These are phyloP conservation scores for Drosophila rufa DNA, from an alignment of 1,140 invertebrate species.

Conservation along the genomic window DNA sequence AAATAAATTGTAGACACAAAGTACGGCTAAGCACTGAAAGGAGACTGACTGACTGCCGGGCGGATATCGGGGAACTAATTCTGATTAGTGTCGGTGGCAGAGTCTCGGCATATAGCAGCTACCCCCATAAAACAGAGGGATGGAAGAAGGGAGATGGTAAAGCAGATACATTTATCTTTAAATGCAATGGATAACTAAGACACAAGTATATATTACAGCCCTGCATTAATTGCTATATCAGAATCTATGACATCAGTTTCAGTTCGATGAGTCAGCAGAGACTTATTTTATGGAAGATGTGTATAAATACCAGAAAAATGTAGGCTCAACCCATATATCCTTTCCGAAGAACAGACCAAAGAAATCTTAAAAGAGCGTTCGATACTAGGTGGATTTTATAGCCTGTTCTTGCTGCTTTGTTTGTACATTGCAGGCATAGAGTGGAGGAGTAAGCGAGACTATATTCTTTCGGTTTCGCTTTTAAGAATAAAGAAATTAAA, in stretches of 20 bases:
- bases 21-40: conserved; percentile 25
- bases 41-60: conserved; percentile 27
- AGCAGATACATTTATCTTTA: conserved; percentile 9
- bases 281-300: not conserved
- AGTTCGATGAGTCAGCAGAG: not conserved
- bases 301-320: not conserved
- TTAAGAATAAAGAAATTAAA: no score
- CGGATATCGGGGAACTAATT: conserved; percentile 50
- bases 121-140: not conserved
- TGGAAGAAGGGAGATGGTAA: conserved; percentile 1
- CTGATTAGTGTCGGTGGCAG: conserved; percentile 61
- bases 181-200: conserved; percentile 4
- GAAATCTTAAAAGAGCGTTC: not conserved
- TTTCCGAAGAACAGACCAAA: not conserved
- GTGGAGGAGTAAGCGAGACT: no score
- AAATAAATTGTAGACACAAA: conserved; percentile 78
- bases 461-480: no score
- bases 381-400: no score
- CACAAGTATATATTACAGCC: not conserved
- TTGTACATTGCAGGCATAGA: not conserved
- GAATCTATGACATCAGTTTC: conserved; percentile 10
- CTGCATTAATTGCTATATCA: not conserved
- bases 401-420: no score
- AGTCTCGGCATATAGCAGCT: not conserved
- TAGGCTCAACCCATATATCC: not conserved